Evolutionary conservation across 2,113 vertebrate genomes (phyloP), one percentile per base, ranked within the genome.

Genomic region (Marmota monax): DNA sequence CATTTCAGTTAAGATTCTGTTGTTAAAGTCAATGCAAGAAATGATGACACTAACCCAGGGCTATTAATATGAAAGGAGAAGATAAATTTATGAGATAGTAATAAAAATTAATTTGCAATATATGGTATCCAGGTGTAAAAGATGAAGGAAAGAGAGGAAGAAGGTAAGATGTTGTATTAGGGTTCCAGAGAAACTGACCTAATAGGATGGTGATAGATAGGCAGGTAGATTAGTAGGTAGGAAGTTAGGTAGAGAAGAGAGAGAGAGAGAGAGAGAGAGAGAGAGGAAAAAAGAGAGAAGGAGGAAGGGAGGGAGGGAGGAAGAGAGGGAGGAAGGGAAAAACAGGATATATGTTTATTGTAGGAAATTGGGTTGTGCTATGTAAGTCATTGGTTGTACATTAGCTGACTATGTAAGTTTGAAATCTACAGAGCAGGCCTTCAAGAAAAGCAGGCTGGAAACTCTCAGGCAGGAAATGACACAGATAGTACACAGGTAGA

Each of bases 71-170:
- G 9, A 85, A 80, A 90, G 22, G 17, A 65, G 23, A 70, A 65
- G 42, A 67, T 58, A 79, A 78, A 65, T 87, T 51, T 76, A 92
- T 56, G 37, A 73, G 9, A 48, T 32, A 16, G 32, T 70, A 74
- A 72, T 79, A 80, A 94, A 70, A 12, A 42, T 53, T 89, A 72
- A 69, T 58, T 94, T 96, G 82, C 6, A 88, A 88, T 13, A 78
- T 32, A 20, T 86, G 29, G 1, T 82, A 2, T 85, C 42, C 74
- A 63, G 6, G 3, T 58, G 6, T 84, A n/a, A 79, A 83, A 4
- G 23, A 13, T 93, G 70, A 73, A 79, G 8, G 32, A 90, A n/a
- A 22, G 39, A 80, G 10, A 63, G 22, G 67, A 11, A 58, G n/a
- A 51, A 87, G 1, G 18, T 48, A 53, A 2, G 6, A 5, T 88